These are phyloP conservation scores for Crocuta crocuta DNA, from an alignment of 2,113 vertebrate genomes.

Conservation along the genomic window DNA sequence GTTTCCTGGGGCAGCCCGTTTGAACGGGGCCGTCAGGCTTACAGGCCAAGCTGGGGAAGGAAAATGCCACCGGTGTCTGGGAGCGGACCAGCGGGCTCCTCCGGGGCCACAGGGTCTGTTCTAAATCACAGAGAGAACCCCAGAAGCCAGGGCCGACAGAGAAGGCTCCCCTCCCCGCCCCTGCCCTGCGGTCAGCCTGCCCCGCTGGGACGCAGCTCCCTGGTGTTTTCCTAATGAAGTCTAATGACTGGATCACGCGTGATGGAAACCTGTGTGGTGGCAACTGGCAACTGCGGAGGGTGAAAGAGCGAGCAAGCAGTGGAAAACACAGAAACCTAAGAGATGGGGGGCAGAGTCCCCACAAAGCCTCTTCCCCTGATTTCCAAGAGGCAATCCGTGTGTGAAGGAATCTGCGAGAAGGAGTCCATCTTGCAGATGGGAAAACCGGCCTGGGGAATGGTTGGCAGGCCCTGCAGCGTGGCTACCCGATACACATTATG, in stretches of 20 bases:
- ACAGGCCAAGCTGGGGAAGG: conserved; percentile 70
- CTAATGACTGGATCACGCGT: conserved; percentile 61
- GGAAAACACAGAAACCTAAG: background rate
- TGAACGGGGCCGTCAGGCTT: conserved; percentile 83
- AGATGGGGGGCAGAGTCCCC: background rate
- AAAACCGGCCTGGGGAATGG: background rate
- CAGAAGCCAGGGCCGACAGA: conserved; percentile 67
- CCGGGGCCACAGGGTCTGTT: conserved; percentile 57
- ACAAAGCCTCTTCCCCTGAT: background rate
- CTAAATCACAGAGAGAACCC: conserved; percentile 66
- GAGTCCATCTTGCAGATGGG: background rate
- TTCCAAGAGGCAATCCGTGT: background rate
- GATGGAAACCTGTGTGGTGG: conserved; percentile 53
- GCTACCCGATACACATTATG: background rate
- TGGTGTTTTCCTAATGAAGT: conserved; percentile 72
- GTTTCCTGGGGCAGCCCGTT: conserved; percentile 76
- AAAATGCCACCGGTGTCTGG: conserved; percentile 82
- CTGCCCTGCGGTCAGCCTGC: conserved; percentile 49
- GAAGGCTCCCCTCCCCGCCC: conserved; percentile 48
- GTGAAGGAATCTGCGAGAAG: background rate
- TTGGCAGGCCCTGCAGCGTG: background rate
- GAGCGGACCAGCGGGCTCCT: conserved; percentile 47
- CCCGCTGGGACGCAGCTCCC: conserved; percentile 41
- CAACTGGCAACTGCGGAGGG: conserved; percentile 35
- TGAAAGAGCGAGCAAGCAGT: background rate